phyloP scores from a whole-genome alignment of 2,888 invertebrate genomes.

The Idaea biselata region DNA sequence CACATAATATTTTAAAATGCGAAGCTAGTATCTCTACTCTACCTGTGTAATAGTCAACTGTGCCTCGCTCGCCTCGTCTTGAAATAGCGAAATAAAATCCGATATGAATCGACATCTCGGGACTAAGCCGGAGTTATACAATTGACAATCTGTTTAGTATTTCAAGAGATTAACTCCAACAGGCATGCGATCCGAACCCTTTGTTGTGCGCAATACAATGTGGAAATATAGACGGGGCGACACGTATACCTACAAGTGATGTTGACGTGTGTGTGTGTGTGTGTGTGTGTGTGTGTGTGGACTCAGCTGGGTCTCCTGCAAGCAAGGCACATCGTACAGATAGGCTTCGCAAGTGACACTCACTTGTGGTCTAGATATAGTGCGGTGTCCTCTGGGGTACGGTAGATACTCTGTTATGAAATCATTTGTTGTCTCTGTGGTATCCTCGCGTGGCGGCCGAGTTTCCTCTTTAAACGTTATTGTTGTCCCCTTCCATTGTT shows the following conservation, averaged over 20 bases:
- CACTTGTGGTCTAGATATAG: constrained; percentile 21
- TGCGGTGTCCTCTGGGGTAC: too few relatives aligned
- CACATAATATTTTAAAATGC: not conserved
- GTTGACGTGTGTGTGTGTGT: too few relatives aligned
- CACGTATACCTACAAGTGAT: not conserved
- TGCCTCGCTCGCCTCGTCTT: not conserved
- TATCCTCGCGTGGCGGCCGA: not conserved
- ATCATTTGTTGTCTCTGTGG: not conserved
- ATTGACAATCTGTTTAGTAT: not conserved
- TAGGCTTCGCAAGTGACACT: constrained; percentile 13
- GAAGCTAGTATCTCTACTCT: too few relatives aligned
- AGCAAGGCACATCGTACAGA: not conserved
- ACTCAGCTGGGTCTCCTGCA: not conserved
- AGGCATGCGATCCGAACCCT: not conserved
- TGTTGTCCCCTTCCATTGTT: constrained; percentile 14
- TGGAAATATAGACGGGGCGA: not conserved
- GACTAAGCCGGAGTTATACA: not conserved
- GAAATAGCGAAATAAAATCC: not conserved
- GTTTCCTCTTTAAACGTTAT: not conserved
- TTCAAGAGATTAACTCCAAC: not conserved
- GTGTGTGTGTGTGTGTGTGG: not conserved
- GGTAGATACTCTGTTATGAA: too few relatives aligned
- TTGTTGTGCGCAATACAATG: not conserved
- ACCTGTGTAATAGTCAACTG: too few relatives aligned
- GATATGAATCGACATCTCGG: not conserved